Base-by-base conservation (phyloP, 2,113 vertebrate species). In the Fukomys damarensis region DNA sequence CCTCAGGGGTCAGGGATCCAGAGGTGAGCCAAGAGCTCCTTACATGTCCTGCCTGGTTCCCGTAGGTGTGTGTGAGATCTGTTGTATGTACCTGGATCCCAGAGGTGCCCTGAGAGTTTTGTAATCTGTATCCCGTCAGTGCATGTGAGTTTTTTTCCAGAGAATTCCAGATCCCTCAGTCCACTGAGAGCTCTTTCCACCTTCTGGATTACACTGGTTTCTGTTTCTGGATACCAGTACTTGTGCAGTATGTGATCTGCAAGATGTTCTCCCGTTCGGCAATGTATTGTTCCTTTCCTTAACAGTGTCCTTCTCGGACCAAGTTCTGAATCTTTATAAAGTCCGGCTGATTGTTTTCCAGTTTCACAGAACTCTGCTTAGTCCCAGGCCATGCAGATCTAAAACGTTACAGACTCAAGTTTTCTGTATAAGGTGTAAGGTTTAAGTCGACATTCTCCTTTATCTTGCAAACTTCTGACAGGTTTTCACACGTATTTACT, bases 41-140 rank as follows among this genome's bases (percentile, higher is more conserved):
- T 19, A 2, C 1, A 26, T 54, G 4, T 12, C 5, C 19, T 0
- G 5, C 5, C 19, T 0, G 5, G 52, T n/a, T 5, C 76, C 8
- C 3, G 0, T 28, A 0, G 5, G 70, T 70, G 19, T 12, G 46
- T 24, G 2, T 0, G 16, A 17, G 12, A 14, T 11, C 6, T 6
- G 20, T 32, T 2, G 24, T 24, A 26, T 20, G 24, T 46, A 22
- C 5, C 43, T 30, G 28, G 26, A 49, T 32, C 76, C 30, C 46
- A 54, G 28, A 12, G 49, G 76, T 35, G 49, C 30, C 17, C 28
- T 1, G 14, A 54, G 30, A 54, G 46, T 32, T 54, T 32, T 16
- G 35, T 10, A 54, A 52, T 6, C 76, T 19, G 46, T 14, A 79
- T 35, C 16, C 76, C 49, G 24, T 52, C 4, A 72, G 16, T 35